Evolutionary conservation across 2,113 vertebrate species (phyloP).

Genomic region (Tachysurus fulvidraco): DNA sequence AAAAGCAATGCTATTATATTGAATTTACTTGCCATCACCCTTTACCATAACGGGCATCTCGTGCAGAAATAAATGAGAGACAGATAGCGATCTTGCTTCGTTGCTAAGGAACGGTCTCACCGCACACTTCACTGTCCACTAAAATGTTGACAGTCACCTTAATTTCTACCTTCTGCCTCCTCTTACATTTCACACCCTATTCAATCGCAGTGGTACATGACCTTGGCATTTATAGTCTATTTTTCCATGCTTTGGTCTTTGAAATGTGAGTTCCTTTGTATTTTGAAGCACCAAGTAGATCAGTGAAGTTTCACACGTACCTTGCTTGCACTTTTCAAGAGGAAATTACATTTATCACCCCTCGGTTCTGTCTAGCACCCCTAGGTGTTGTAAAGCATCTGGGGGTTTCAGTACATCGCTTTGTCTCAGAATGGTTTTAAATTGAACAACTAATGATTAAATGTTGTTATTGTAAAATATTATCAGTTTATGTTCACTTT

Average conservation of each 20-base stretch:
- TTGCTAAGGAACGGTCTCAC: constrained; percentile 48
- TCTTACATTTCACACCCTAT: constrained; percentile 21
- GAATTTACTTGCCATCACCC: background rate
- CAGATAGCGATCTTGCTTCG: constrained; percentile 17
- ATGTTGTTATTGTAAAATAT: background rate
- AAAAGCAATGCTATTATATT: background rate
- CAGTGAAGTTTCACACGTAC: background rate
- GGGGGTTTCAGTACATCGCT: background rate
- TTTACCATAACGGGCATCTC: background rate
- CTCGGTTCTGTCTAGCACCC: background rate
- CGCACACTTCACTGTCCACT: constrained; percentile 12
- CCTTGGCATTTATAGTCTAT: background rate
- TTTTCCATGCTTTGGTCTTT: background rate
- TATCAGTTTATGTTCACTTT: background rate
- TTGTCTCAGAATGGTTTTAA: background rate
- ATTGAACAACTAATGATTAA: background rate
- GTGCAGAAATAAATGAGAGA: constrained; percentile 22
- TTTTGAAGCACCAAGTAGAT: background rate
- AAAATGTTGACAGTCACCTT: constrained; percentile 41
- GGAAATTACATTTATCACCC: constrained; percentile 16
- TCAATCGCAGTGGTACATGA: background rate
- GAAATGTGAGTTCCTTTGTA: background rate
- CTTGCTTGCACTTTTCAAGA: constrained; percentile 13
- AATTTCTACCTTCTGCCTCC: constrained; percentile 26
- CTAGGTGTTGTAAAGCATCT: background rate